phyloP scores from a whole-genome alignment of 2,113 vertebrate species.

The Planiliza haematocheilus region DNA sequence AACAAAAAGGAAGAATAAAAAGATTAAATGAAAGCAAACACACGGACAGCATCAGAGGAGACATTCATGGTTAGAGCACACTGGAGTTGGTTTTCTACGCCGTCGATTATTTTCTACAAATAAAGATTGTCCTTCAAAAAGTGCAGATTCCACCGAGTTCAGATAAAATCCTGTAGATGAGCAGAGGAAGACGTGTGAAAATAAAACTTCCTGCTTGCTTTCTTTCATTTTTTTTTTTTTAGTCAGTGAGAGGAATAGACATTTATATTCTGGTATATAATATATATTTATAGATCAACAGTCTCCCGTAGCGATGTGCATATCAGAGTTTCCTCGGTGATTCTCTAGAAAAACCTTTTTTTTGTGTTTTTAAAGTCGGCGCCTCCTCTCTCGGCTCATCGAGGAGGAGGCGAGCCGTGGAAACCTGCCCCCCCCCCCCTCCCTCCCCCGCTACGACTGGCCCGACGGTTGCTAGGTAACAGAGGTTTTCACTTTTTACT shows the following conservation, averaged over 20 bases:
- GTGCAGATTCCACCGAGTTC: conserved; percentile 84
- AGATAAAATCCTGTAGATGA: conserved; percentile 83
- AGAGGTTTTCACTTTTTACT: conserved; percentile 59
- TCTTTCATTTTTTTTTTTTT: conserved; percentile 70
- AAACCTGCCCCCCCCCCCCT: conserved; percentile 55
- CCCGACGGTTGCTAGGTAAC: conserved; percentile 76
- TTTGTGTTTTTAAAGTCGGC: no score
- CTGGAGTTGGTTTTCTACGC: conserved; percentile 84
- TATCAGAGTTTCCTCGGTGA: conserved; percentile 83
- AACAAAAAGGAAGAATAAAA: conserved; percentile 80
- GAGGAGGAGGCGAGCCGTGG: conserved; percentile 65
- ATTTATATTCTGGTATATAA: conserved; percentile 74
- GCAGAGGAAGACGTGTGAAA: conserved; percentile 84
- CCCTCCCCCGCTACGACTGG: conserved; percentile 85
- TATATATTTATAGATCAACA: conserved; percentile 75
- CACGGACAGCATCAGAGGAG: conserved; percentile 84
- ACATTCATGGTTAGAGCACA: conserved; percentile 86
- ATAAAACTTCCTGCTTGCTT: conserved; percentile 76
- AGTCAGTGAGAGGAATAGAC: conserved; percentile 72
- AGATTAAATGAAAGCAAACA: conserved; percentile 74
- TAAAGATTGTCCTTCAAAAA: conserved; percentile 91
- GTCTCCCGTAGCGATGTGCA: conserved; percentile 86
- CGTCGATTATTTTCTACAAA: conserved; percentile 84
- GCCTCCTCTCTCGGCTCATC: conserved; percentile 49
- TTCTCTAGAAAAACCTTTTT: neutral